Conservation (phyloP, 2,797 vertebrate genomes). For the Sebastes trivittatus region DNA sequence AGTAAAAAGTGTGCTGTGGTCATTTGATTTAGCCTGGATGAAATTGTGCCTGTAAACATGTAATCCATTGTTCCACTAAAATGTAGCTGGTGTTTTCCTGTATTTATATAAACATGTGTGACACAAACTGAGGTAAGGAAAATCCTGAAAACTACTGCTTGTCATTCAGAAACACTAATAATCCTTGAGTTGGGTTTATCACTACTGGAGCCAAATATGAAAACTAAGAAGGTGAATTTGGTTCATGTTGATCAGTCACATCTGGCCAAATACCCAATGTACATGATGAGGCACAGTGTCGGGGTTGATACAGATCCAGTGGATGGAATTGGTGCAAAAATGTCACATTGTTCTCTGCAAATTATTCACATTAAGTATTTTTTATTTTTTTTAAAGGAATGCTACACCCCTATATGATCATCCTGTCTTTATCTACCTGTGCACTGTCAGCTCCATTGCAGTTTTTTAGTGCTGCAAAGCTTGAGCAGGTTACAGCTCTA, state of each 20-base stretch:
- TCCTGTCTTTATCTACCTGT: background rate
- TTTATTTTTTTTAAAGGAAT: background rate
- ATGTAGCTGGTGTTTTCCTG: background rate
- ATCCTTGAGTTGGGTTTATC: background rate
- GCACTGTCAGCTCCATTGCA: background rate
- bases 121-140: too few relatives aligned
- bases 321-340: background rate
- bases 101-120: background rate
- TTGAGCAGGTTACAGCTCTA: background rate
- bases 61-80: background rate
- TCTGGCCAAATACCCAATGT: background rate
- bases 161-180: background rate
- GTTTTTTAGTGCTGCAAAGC: background rate
- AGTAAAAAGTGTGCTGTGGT: background rate
- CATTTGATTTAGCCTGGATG: background rate
- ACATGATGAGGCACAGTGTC: background rate
- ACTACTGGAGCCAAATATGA: background rate
- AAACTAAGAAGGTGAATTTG: background rate
- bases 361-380: background rate
- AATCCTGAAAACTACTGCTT: background rate
- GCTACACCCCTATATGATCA: background rate
- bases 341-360: background rate
- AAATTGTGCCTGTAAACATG: slow-evolving; percentile 8
- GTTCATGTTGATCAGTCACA: background rate
- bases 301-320: background rate